Evolutionary conservation across 1,140 invertebrate species (phyloP), one percentile per base, ranked within the genome.

Genomic region (Cyrtorhinus lividipennis): DNA sequence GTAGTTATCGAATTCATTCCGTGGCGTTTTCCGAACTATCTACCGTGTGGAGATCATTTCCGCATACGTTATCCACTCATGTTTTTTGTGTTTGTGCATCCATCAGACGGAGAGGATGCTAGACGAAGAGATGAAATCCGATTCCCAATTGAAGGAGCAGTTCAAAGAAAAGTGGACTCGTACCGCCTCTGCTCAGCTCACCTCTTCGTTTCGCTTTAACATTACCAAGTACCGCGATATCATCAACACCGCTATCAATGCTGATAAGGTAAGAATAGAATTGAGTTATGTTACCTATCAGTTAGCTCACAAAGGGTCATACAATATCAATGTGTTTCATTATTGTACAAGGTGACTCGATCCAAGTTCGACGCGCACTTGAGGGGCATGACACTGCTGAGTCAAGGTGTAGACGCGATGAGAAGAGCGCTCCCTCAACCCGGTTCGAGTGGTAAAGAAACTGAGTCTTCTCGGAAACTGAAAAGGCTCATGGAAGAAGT

Each of bases 141-240:
- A 99, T 73, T 83, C 86, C 69, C 85, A 92, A 70, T 76, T 98
- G 56, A 79, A 88, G 66, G 74, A 79, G 56, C 95, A 98, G 76
- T 97, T 98, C 72, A 92, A 90, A 70, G 84, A 87, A 69, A 79
- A 83, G 66, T 99, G 96, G 96, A 86, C 83, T 0, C 81, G 96
- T 69, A 92, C 90, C 26, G 78, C 88, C 0, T 98, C 94, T 1
- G 81, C 80, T 18, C 85, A 87, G 73, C 79, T 99, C 25, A 98
- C 94, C 1, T 86, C 88, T 72, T 86, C 91, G 67, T 90, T 97
- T 71, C 80, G 79, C 62, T 78, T 84, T 13, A 96, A 97, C 78
- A 80, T 86, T 48, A 79, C 80, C 64, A 97, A 98, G 75, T 99
- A 99, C 75, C 79, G 87, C 48, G 82, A 85, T 72, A 95, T 98